These are phyloP conservation scores for Patella pellucida DNA, from an alignment of 2,888 invertebrate species.

Conservation along the genomic window DNA sequence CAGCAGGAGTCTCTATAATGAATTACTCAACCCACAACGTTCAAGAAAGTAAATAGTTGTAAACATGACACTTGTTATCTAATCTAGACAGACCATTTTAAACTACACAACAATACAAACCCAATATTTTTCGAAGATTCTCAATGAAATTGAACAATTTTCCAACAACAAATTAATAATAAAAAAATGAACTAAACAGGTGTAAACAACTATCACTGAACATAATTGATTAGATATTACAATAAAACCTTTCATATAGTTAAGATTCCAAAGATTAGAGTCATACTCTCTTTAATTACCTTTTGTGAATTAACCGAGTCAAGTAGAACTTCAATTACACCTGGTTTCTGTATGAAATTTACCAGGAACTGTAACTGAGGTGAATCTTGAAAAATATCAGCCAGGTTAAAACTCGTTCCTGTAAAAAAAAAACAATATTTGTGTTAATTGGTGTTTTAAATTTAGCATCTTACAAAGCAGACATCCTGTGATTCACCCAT, in stretches of 20 bases:
- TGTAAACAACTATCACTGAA: not conserved
- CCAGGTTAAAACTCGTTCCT: constrained; percentile 39
- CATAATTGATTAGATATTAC: not conserved
- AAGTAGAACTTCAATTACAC: constrained; percentile 46
- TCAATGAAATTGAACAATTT: too few species aligned
- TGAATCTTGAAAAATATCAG: constrained; percentile 44
- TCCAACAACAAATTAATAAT: not conserved
- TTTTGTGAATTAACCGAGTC: constrained; percentile 41
- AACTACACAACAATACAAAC: too few species aligned
- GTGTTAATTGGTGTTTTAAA: too few species aligned
- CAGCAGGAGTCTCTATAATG: too few species aligned
- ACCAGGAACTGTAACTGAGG: constrained; percentile 42
- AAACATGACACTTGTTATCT: too few species aligned
- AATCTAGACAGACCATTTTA: too few species aligned
- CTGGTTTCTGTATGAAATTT: constrained; percentile 41
- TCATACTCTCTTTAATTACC: constrained; percentile 30
- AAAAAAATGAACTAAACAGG: not conserved
- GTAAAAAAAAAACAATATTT: constrained; percentile 25
- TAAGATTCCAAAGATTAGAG: not conserved
- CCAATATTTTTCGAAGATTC: too few species aligned
- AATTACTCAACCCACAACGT: too few species aligned
- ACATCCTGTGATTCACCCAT: too few species aligned
- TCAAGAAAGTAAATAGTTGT: too few species aligned
- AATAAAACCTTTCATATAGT: too few species aligned
- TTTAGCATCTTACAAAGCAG: too few species aligned